Conservation (phyloP, 2,888 invertebrate genomes). For the Ashinkailepas kermadecensis region DNA sequence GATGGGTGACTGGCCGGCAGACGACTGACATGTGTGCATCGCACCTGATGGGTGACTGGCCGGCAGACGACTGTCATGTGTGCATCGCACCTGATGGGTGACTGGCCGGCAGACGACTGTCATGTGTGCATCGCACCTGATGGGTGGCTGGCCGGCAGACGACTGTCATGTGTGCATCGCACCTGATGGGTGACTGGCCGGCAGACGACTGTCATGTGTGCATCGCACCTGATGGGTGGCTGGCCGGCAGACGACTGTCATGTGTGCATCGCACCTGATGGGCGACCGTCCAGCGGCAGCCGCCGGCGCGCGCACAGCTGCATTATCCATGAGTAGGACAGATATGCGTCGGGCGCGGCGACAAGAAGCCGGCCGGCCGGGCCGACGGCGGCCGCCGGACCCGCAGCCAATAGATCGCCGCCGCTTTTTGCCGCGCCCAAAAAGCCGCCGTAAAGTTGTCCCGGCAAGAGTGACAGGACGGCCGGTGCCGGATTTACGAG, state of each 20-base stretch:
- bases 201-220: too few relatives aligned
- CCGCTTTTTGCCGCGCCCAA: background rate
- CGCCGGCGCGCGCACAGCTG: background rate
- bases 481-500: too few relatives aligned
- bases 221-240: background rate
- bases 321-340: background rate
- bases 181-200: too few relatives aligned
- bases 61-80: too few relatives aligned
- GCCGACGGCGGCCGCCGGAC: background rate
- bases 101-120: background rate
- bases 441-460: conserved; percentile 16
- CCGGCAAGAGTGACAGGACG: background rate
- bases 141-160: too few relatives aligned
- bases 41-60: background rate
- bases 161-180: too few relatives aligned
- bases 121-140: background rate
- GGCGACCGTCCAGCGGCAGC: background rate
- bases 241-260: background rate
- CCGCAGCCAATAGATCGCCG: background rate
- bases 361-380: background rate
- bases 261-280: background rate
- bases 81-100: background rate
- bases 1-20: too few relatives aligned
- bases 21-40: too few relatives aligned
- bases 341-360: background rate